Conservation (phyloP, 2,888 invertebrate species). For the Hermodice carunculata region DNA sequence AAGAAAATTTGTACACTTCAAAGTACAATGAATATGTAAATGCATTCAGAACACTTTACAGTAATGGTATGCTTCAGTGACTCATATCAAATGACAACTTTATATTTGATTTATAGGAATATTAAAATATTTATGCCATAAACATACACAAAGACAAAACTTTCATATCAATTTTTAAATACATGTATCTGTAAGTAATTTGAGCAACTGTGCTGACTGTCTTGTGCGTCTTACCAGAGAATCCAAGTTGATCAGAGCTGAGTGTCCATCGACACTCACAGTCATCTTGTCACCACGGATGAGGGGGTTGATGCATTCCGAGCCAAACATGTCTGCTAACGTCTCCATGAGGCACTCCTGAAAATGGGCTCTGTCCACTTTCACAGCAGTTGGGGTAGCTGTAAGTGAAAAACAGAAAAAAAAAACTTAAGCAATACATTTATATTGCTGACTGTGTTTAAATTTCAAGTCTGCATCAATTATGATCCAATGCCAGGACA, state of each 20-base stretch:
- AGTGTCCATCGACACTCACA: conserved; percentile 86
- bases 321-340: conserved; percentile 95
- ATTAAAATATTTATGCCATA: no score
- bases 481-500: no score
- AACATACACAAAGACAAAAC: neutral
- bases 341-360: conserved; percentile 90
- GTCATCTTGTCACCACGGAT: conserved; percentile 90
- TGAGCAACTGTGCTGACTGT: no score
- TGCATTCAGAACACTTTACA: no score
- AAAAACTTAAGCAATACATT: no score
- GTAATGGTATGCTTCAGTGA: no score
- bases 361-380: conserved; percentile 91
- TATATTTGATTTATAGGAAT: no score
- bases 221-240: conserved; percentile 76
- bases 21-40: no score
- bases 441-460: no score
- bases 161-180: neutral
- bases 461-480: no score
- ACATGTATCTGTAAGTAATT: neutral
- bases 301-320: conserved; percentile 92
- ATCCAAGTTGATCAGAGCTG: conserved; percentile 86
- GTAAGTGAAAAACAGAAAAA: conserved; percentile 24
- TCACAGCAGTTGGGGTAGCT: conserved; percentile 72
- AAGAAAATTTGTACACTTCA: no score
- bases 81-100: no score